Percentiles rank a stretch among this genome's conserved stretches.
Evolutionary conservation across 2,888 invertebrate species (phyloP).

Genomic region (Neocrepidodera transversa): DNA sequence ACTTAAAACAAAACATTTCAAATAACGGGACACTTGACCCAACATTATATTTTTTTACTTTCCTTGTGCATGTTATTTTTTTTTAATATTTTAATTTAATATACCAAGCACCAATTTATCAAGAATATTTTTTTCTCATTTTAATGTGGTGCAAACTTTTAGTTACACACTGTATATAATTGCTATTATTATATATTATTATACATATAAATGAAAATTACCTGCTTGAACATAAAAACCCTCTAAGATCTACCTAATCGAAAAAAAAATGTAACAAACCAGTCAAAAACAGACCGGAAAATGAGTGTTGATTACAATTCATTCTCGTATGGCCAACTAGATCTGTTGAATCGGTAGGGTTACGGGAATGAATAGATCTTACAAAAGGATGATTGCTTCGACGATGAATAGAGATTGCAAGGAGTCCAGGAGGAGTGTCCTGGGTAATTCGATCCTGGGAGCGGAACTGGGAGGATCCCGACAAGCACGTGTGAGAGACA

Average conservation of each 20-base stretch:
- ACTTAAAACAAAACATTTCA: no score
- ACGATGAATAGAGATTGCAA: constrained; percentile 49
- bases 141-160: no score
- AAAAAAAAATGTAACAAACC: constrained; percentile 34
- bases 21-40: no score
- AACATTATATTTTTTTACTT: no score
- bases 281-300: constrained; percentile 45
- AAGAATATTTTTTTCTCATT: no score
- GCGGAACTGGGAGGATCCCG: constrained; percentile 60
- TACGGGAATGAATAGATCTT: constrained; percentile 34
- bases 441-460: constrained; percentile 58
- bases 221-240: neutral
- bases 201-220: no score
- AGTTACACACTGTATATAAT: no score
- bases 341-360: constrained; percentile 42
- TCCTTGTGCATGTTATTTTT: no score
- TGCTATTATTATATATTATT: no score
- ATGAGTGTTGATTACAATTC: constrained; percentile 41
- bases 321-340: constrained; percentile 33
- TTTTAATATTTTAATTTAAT: no score
- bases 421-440: constrained; percentile 56
- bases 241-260: constrained; percentile 28
- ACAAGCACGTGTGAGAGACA: constrained; percentile 60
- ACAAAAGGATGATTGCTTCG: constrained; percentile 38
- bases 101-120: no score